Evolutionary conservation across 1,140 invertebrate species (phyloP).

Genomic region (Drusus annulatus): DNA sequence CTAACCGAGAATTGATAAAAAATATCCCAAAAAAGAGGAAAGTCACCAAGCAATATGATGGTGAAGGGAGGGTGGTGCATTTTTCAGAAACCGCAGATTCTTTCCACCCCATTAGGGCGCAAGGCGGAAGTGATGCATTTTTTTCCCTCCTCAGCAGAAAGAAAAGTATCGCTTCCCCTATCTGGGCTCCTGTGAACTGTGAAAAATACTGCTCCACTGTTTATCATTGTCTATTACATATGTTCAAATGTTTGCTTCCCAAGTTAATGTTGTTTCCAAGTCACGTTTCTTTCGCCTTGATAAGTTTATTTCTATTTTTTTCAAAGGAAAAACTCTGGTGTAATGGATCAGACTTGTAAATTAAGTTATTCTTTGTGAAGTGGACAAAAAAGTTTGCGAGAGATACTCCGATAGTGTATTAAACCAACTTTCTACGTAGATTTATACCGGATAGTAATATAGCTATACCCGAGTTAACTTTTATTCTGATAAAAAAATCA

Average conservation of each 20-base stretch:
- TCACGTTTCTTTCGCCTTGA: slow-evolving; percentile 10
- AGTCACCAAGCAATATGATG: background rate
- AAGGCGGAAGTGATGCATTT: slow-evolving; percentile 56
- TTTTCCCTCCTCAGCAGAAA: slow-evolving; percentile 41
- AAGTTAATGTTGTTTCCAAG: slow-evolving; percentile 11
- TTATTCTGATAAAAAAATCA: too few species aligned
- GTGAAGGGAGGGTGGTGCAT: slow-evolving; percentile 17
- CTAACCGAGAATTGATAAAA: too few species aligned
- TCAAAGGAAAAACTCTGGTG: background rate
- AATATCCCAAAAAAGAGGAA: too few species aligned
- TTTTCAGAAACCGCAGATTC: slow-evolving; percentile 45
- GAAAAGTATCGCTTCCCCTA: slow-evolving; percentile 34
- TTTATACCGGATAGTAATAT: too few species aligned
- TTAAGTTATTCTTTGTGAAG: background rate
- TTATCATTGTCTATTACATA: slow-evolving; percentile 57
- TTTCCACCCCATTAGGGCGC: slow-evolving; percentile 52
- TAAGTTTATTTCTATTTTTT: slow-evolving; percentile 38
- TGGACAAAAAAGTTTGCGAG: too few species aligned
- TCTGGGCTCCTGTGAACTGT: slow-evolving; percentile 38
- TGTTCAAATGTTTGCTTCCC: slow-evolving; percentile 50
- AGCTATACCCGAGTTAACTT: too few species aligned
- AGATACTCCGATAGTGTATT: too few species aligned
- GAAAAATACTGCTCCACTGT: slow-evolving; percentile 54
- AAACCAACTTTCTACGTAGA: too few species aligned
- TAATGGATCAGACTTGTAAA: background rate